Evolutionary conservation across 2,113 vertebrate species (phyloP), one percentile per base, ranked within the genome.

Genomic region (Silurus meridionalis): DNA sequence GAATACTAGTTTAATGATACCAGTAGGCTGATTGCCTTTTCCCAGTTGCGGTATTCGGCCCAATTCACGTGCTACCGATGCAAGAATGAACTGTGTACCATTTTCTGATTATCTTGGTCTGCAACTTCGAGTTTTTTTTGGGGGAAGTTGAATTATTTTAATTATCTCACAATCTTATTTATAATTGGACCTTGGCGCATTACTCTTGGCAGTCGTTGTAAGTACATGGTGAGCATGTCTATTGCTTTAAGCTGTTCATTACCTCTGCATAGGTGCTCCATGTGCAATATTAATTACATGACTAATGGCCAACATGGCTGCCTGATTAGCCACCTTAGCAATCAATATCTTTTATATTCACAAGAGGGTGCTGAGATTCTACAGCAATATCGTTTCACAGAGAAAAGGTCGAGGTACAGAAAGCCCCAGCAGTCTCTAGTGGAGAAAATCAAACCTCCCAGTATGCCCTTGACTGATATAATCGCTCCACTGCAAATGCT

Each of bases 161-260:
- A 96, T 94, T 94, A 96, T 80, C 60, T 60, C 1, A 4, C 95
- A 91, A 93, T 94, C 94, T 83, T 86, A 87, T 71, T 82, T 83
- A 84, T 84, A 85, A 95, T 94, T 94, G 91, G 92, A 94, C 94
- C 94, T 93, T 92, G 95, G 94, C 93, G 96, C 94, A 95, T 96
- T 96, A 96, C 94, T 94, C 94, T 94, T 94, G 95, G 95, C 95
- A 95, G 96, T 95, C 95, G 96, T 95, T 90, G 93, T 94, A 95
- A 96, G 95, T 96, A 96, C 90, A 92, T 94, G 94, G 94, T 92
- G 92, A 92, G 94, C 93, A 92, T 90, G 82, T 93, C 94, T 93
- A 95, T 95, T 95, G 88, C 86, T 87, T 87, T 86, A 85, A 85
- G 85, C 77, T 84, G 87, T 88, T 88, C 90, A 87, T 91, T 89